Evolutionary conservation across 2,888 invertebrate species (phyloP), one percentile per base, ranked within the genome.

Genomic region (Apocheima hispidaria): DNA sequence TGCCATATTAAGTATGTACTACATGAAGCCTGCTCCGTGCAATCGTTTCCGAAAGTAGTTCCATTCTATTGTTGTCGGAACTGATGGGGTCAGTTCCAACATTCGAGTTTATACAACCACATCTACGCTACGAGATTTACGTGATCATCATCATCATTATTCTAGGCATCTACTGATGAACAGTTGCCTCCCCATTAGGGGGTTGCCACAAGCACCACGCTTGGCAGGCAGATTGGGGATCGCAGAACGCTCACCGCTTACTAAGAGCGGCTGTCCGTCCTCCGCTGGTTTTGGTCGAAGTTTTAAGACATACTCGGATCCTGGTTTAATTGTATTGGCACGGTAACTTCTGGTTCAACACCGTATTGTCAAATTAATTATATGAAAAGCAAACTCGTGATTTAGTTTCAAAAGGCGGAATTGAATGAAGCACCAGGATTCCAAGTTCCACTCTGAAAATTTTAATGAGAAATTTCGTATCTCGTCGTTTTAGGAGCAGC

Each of bases 391-490:
- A n/a, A 89, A 88, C 85, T 90, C 85, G 80, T 80, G 81, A 87
- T 86, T 88, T 84, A 87, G 86, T 89, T 89, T 87, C 86, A 86
- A 88, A 89, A 88, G 87, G 79, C 79, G 73, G 82, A 83, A 86
- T 87, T 87, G 85, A 88, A 87, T 83, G 77, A 81, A 81, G 76
- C 61, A 56, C 80, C 81, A 84, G 83, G 82, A 84, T 78, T 84
- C 81, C 79, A 78, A 82, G 81, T 84, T 83, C 78, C 78, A 78
- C 81, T 79, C 78, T 79, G 80, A 78, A 89, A 85, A 90, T 89
- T 90, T 90, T 88, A 90, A 91, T 90, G 88, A 91, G 88, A 88
- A 89, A 81, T 89, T n/a, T 89, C 88, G 88, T 86, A 87, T 88
- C 87, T 87, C 81, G 82, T 82, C 80, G 85, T 84, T 86, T 86